These are phyloP conservation scores for Nysson spinosus DNA, from an alignment of 2,888 invertebrate species.

Conservation along the genomic window DNA sequence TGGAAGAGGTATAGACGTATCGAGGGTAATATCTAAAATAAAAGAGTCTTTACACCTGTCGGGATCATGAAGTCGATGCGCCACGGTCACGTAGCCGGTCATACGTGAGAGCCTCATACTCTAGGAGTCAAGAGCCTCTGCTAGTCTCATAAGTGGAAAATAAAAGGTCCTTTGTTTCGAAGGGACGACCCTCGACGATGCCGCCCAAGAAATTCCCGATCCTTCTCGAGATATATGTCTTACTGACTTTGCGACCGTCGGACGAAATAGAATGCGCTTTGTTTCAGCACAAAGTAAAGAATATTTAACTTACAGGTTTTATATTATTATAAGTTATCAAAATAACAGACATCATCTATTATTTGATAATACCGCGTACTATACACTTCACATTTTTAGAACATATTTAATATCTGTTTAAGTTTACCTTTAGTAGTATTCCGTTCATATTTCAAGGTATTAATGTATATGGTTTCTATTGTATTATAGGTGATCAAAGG, in stretches of 20 bases:
- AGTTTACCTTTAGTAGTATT: too few species aligned
- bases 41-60: constrained; percentile 67
- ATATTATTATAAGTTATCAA: too few species aligned
- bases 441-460: too few species aligned
- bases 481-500: constrained; percentile 88
- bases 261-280: constrained; percentile 55
- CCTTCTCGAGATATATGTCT: constrained; percentile 54
- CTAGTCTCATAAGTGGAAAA: constrained; percentile 71
- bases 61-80: constrained; percentile 58
- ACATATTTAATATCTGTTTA: too few species aligned
- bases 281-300: too few species aligned
- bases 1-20: too few species aligned
- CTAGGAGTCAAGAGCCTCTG: constrained; percentile 56
- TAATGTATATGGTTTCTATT: too few species aligned
- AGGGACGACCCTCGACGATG: constrained; percentile 50
- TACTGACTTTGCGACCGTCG: constrained; percentile 33
- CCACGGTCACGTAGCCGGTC: constrained; percentile 65
- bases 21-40: constrained; percentile 17
- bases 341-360: too few species aligned
- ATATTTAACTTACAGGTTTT: too few species aligned
- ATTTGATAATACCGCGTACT: too few species aligned
- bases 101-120: constrained; percentile 65
- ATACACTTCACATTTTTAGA: too few species aligned
- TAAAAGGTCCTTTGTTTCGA: constrained; percentile 72
- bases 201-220: constrained; percentile 62